Evolutionary conservation across 2,113 vertebrate species (phyloP).

Genomic region (Halichoerus grypus): DNA sequence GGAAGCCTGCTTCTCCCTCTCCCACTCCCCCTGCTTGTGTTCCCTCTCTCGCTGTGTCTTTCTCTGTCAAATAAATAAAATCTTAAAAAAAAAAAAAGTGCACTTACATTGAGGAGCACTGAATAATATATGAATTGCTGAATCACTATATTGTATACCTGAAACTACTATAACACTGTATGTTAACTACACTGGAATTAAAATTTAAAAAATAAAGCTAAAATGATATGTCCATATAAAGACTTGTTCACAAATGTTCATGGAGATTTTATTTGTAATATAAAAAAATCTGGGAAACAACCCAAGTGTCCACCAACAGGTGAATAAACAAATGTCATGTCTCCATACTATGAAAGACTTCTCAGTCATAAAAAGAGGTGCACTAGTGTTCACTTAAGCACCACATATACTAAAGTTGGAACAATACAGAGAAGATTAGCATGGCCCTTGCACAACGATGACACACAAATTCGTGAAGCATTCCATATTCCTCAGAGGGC

Average conservation of each 20-base stretch:
- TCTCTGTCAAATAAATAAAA: no score
- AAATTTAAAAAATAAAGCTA: neutral
- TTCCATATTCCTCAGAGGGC: neutral
- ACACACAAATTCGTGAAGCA: no score
- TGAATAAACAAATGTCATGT: neutral
- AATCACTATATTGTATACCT: neutral
- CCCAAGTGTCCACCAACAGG: neutral
- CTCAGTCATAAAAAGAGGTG: neutral
- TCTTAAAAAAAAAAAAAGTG: no score
- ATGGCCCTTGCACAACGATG: no score
- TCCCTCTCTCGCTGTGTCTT: no score
- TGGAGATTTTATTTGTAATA: neutral
- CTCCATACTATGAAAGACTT: neutral
- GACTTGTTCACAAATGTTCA: neutral
- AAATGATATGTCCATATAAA: neutral
- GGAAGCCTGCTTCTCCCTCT: no score
- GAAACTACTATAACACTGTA: neutral
- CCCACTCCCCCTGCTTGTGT: no score
- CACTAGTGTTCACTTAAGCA: neutral
- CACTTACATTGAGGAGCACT: neutral
- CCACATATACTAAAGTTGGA: no score
- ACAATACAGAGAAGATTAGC: neutral
- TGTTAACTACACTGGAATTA: neutral
- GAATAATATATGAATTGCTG: neutral
- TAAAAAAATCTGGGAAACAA: neutral